Conservation (phyloP, 2,113 vertebrate genomes). For the Platysteira castanea region DNA sequence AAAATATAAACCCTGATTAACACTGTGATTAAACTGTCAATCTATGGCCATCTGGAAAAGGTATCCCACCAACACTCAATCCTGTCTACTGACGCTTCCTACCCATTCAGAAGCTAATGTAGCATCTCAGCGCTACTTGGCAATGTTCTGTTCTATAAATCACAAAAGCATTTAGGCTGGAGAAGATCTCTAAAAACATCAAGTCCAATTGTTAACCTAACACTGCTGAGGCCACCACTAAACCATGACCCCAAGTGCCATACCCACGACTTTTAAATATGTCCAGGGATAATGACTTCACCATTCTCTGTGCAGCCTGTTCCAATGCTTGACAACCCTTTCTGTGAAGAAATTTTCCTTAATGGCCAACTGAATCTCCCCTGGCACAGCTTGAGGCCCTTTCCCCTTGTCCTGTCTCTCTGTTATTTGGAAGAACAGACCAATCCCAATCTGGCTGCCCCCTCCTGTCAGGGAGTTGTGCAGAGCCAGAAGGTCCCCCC, state of each 20-base stretch:
- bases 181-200: neutral
- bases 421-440: neutral
- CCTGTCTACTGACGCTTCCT: neutral
- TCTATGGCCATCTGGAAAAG: neutral
- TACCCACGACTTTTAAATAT: neutral
- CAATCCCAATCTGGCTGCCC: neutral
- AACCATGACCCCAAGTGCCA: neutral
- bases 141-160: neutral
- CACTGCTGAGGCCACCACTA: neutral
- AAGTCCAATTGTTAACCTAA: neutral
- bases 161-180: neutral
- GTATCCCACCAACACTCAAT: neutral
- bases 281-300: neutral
- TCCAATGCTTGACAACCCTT: neutral
- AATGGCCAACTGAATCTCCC: neutral
- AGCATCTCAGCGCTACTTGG: neutral
- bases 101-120: neutral
- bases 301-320: neutral
- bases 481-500: rapidly evolving
- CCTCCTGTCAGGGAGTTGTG: neutral
- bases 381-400: neutral
- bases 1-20: neutral
- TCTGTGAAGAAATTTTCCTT: neutral
- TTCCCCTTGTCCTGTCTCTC: neutral
- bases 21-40: neutral